Evolutionary conservation across 2,888 invertebrate species (phyloP), one percentile per base, ranked within the genome.

Genomic region (Drosophila mayaguana): DNA sequence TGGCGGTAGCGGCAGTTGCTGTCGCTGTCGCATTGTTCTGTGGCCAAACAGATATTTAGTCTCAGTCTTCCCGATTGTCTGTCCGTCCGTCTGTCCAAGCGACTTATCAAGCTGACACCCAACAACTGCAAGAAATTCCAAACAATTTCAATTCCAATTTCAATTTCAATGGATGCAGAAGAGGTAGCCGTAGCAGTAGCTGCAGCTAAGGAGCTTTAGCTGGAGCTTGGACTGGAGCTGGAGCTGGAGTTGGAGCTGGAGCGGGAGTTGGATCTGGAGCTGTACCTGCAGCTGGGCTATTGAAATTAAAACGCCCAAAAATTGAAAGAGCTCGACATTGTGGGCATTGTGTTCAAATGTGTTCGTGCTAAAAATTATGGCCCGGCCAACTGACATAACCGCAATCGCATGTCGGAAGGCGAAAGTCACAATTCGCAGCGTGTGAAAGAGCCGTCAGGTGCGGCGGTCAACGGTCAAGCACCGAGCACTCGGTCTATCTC

Each of bases 41-140:
- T 71, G 45, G 18, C 12, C 43, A 34, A 54, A 42, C 25, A 56
- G 61, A 66, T 66, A 72, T 67, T 55, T 67, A 22, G 64, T 34
- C 62, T 12, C 48, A 18, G 56, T 46, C 34, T 5, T 46, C 50
- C 53, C 22, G 72, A 22, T 34, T n/a, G 51, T 16, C 54, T 6
- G 63, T 43, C 65, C 14, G 78, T 32, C 64, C 85, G n/a, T 18
- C 55, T 11, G 56, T 18, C 53, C 45, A 45, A 36, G 65, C 85
- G 85, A 91, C 91, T 91, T 91, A 90, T 91, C 91, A 91, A 91
- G 90, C 80, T 91, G 91, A 91, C 91, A 91, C 91, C 91, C 89
- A 91, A 91, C 91, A 91, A 91, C 91, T 88, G 90, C 90, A 87
- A 73, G 72, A 86, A 91, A 91, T 91, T 91, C 91, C 92, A 90